Evolutionary conservation across 2,113 vertebrate genomes (phyloP).

Genomic region (Syrmaticus mikado): DNA sequence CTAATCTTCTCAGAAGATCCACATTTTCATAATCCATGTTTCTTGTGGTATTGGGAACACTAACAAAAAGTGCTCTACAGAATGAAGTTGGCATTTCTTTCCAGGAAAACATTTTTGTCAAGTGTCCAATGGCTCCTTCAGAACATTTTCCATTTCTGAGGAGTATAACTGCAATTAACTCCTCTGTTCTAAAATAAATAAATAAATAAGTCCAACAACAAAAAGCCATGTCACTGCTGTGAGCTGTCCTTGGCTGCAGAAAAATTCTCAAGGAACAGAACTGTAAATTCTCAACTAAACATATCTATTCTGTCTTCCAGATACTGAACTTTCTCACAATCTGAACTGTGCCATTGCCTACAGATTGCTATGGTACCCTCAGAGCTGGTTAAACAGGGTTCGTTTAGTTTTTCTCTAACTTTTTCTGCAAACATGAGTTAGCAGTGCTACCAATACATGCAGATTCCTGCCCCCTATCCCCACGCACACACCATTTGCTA

Average conservation of each 20-base stretch:
- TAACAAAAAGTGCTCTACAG: background rate
- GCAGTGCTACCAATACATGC: background rate
- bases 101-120: background rate
- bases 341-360: background rate
- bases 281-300: background rate
- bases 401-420: background rate
- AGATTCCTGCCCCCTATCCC: too few species aligned
- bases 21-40: background rate
- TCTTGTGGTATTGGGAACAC: background rate
- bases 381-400: background rate
- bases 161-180: background rate
- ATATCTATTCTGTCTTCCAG: background rate
- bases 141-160: background rate
- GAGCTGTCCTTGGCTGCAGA: background rate
- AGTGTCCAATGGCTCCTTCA: background rate
- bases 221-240: background rate
- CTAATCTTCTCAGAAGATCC: background rate
- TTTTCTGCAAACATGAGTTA: background rate
- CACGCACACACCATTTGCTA: background rate
- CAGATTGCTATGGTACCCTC: background rate
- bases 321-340: background rate
- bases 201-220: too few species aligned
- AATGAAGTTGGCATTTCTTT: background rate
- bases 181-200: background rate
- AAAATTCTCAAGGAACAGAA: background rate